These are phyloP conservation scores for Plutomurus gul DNA, from an alignment of 1,140 invertebrate genomes.

Conservation along the genomic window DNA sequence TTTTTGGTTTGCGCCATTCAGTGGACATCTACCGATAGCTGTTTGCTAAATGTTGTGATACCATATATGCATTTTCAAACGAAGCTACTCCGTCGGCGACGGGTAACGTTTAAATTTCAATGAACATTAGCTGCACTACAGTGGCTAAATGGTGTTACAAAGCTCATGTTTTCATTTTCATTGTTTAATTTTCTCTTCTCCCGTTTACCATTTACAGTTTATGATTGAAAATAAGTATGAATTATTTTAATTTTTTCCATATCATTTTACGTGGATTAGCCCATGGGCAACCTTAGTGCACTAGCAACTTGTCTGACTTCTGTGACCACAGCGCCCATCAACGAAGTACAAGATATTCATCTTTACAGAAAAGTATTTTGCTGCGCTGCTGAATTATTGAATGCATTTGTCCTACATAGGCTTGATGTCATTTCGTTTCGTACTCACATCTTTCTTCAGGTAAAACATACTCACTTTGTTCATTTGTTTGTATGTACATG, in stretches of 20 bases:
- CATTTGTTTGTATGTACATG: background rate
- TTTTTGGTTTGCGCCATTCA: background rate
- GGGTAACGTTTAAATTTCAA: no score
- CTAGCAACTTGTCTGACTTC: slow-evolving; percentile 43
- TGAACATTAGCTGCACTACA: no score
- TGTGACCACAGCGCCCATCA: slow-evolving; percentile 40
- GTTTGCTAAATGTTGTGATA: slow-evolving; percentile 11
- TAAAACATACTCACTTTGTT: background rate
- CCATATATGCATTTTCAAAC: slow-evolving; percentile 42
- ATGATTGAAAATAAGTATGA: background rate
- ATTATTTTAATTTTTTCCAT: background rate
- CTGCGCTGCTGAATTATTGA: slow-evolving; percentile 38
- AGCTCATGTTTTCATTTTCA: no score
- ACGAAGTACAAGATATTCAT: slow-evolving; percentile 21
- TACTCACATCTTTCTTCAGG: slow-evolving; percentile 50
- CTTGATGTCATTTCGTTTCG: slow-evolving; percentile 50
- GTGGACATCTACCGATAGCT: slow-evolving; percentile 22
- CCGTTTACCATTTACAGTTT: background rate
- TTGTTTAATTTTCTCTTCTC: no score
- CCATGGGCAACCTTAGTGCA: slow-evolving; percentile 30
- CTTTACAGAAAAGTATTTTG: slow-evolving; percentile 46
- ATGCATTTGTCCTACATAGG: slow-evolving; percentile 48
- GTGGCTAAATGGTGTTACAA: no score
- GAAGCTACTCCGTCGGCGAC: slow-evolving; percentile 39
- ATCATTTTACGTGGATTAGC: slow-evolving; percentile 40